These are phyloP conservation scores for Apteryx owenii DNA, from an alignment of 2,113 vertebrate species.

Conservation along the genomic window DNA sequence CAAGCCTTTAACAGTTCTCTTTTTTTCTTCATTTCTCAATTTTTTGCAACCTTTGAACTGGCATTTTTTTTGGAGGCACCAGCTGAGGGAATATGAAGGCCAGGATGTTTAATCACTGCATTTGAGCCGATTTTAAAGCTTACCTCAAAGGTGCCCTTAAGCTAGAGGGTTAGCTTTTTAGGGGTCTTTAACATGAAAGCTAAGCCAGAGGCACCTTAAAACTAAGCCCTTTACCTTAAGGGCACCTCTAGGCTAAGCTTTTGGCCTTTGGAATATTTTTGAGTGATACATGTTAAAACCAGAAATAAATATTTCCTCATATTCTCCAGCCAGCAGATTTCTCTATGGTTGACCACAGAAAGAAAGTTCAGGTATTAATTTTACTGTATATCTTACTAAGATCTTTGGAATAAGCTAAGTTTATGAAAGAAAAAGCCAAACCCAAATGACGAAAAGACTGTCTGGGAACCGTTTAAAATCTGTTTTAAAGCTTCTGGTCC, in stretches of 20 bases:
- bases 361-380: background rate
- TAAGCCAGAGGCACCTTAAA: background rate
- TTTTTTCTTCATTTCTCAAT: fast-evolving
- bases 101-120: fast-evolving
- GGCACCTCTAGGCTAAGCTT: background rate
- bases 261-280: background rate
- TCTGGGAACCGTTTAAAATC: background rate
- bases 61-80: background rate
- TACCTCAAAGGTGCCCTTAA: background rate
- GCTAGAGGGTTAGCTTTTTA: background rate
- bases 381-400: background rate
- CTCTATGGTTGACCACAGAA: background rate
- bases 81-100: background rate
- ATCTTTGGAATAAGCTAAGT: background rate
- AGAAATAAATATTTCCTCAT: background rate
- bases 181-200: background rate
- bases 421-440: background rate
- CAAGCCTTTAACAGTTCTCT: background rate
- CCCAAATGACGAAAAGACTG: background rate
- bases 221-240: background rate
- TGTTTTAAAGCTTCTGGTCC: background rate
- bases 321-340: background rate
- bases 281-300: background rate
- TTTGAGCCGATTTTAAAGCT: background rate
- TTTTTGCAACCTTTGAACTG: background rate